Base-by-base conservation (phyloP, 2,888 invertebrate genomes). In the Ophioninae sp. region DNA sequence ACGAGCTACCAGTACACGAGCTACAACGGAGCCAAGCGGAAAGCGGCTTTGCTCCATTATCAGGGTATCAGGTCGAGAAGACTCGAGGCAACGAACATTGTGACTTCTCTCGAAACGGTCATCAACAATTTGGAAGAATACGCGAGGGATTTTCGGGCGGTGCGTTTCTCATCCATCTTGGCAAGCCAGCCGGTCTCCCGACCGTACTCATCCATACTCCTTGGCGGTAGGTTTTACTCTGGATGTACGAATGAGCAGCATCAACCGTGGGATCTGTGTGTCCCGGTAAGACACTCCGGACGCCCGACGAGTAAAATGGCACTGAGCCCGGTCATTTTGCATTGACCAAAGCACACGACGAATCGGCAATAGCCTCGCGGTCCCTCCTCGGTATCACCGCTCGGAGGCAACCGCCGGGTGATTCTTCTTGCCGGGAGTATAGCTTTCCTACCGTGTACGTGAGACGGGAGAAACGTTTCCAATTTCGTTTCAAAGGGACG, bases 401-500 rank as follows among this genome's bases (percentile, higher is more conserved):
- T 56, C 56, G 23, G 78, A 61, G 39, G 64, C 64, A 64, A 71
- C 44, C 20, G 13, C 10, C 7, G 56, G 59, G 20, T 72, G 76
- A 44, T 65, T 61, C 67, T 72, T 76, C 37, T 56, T 63, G 76
- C 30, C 41, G 65, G 41, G 67, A 58, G 41, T 61, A 56, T 65
- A 83, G 76, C 30, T 58, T 59, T 76, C 59, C 6, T 58, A 37
- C 69, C 41, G 20, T 59, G 51, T 75, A 64, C 77, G 58, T 30
- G 75, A 73, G 83, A 83, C 87, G 87, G 91, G 91, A 91, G 87
- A 92, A 92, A 92, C 91, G 91, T 90, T 91, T 91, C 90, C 92
- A 91, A 92, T 92, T 92, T 92, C 91, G 90, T 90, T 51, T 91
- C 87, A 89, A 91, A 90, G 88, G 89, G 89, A 88, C 87, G 74